Conservation (phyloP, 1,140 invertebrate genomes). For the Lasioglossum albipes region DNA sequence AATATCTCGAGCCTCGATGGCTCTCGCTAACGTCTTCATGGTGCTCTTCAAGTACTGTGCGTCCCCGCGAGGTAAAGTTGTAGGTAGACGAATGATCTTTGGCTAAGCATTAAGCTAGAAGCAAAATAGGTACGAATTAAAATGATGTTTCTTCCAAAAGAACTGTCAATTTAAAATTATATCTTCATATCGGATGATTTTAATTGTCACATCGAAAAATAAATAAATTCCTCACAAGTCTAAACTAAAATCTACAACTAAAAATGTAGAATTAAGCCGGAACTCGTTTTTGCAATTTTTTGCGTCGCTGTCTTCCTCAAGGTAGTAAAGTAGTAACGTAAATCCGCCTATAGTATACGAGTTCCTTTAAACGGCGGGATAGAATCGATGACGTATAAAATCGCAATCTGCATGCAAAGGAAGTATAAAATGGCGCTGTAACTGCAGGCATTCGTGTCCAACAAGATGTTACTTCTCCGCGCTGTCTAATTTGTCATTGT, state of each 20-base stretch:
- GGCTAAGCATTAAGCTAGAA: no score
- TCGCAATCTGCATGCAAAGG: background rate
- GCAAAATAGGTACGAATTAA: no score
- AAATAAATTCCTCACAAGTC: no score
- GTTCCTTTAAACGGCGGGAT: background rate
- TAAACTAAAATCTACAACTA: no score
- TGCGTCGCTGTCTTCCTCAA: no score
- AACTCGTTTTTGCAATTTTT: background rate
- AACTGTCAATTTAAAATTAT: no score
- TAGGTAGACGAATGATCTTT: no score
- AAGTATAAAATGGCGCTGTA: background rate
- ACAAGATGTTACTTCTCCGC: background rate
- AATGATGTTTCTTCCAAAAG: no score
- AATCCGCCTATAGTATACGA: background rate
- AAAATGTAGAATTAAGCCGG: no score
- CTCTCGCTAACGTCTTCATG: background rate
- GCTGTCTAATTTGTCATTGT: background rate
- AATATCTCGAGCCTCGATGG: background rate
- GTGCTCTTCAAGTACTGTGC: background rate
- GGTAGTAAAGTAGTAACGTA: background rate
- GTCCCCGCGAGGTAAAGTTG: no score
- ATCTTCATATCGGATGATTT: no score
- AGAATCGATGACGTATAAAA: background rate
- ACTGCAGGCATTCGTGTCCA: background rate
- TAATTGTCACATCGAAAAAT: no score